A percentile compares a stretch with the other conserved stretches of the same genome.
These are phyloP conservation scores for Coregonus sp. DNA, from an alignment of 2,797 vertebrate species.

Conservation along the genomic window DNA sequence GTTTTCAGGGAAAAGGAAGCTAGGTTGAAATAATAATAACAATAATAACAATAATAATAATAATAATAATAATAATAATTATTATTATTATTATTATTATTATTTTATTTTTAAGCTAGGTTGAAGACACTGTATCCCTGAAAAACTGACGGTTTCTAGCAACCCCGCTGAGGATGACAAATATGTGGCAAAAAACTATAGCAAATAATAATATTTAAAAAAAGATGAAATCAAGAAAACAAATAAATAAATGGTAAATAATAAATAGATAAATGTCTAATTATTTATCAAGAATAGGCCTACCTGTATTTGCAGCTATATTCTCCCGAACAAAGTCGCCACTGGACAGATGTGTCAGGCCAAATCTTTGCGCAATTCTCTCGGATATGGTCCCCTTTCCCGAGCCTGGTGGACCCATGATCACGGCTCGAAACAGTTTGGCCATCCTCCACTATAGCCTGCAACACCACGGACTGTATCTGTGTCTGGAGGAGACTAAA, in stretches of 20 bases:
- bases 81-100: too few species aligned
- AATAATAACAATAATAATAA: too few species aligned
- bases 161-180: too few species aligned
- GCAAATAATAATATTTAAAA: not conserved
- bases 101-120: too few species aligned
- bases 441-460: conserved; percentile 74
- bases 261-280: not conserved
- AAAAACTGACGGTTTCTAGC: too few species aligned
- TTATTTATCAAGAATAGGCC: conserved; percentile 37
- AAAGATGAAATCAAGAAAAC: too few species aligned
- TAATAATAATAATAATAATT: too few species aligned
- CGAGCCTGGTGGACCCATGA: conserved; percentile 90
- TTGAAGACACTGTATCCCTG: too few species aligned
- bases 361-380: conserved; percentile 88
- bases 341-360: conserved; percentile 89
- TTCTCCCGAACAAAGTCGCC: conserved; percentile 87
- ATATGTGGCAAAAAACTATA: not conserved
- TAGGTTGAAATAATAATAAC: too few species aligned
- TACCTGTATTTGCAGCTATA: conserved; percentile 83
- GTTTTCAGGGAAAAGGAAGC: too few species aligned
- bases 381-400: conserved; percentile 92
- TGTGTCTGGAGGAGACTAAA: not conserved
- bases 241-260: not conserved
- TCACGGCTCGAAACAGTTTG: conserved; percentile 87
- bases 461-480: not conserved